Evolutionary conservation across 2,888 invertebrate species (phyloP).

Genomic region (Neuroscelio doddi): DNA sequence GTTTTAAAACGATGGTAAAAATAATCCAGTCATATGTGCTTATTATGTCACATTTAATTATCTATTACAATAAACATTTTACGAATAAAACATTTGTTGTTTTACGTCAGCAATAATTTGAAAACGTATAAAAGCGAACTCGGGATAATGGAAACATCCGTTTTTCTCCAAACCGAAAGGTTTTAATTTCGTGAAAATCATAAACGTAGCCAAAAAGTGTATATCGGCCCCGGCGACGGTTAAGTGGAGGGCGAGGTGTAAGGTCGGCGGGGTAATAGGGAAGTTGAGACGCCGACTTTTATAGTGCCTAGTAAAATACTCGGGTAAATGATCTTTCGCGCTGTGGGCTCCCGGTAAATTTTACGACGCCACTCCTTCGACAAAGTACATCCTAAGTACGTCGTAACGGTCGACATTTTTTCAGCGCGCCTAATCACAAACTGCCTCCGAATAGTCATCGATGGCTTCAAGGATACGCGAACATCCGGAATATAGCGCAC

Average conservation of each 20-base stretch:
- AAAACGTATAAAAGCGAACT: too few species aligned
- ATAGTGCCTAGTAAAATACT: slow-evolving; percentile 56
- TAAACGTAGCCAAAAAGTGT: background rate
- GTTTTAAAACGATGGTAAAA: too few species aligned
- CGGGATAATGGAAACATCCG: too few species aligned
- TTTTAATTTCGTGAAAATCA: background rate
- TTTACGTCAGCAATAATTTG: too few species aligned
- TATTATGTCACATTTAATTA: too few species aligned
- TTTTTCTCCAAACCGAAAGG: background rate
- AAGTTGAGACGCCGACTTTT: slow-evolving; percentile 53
- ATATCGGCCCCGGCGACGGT: too few species aligned
- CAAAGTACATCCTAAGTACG: slow-evolving; percentile 48
- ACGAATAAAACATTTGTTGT: too few species aligned
- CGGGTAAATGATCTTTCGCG: slow-evolving; percentile 50
- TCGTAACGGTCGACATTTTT: slow-evolving; percentile 42
- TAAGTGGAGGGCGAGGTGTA: slow-evolving; percentile 7
- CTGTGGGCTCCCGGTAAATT: slow-evolving; percentile 33
- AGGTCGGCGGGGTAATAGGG: slow-evolving; percentile 51
- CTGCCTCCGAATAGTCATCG: slow-evolving; percentile 29
- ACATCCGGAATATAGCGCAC: slow-evolving; percentile 9
- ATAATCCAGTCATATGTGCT: too few species aligned
- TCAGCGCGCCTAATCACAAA: slow-evolving; percentile 42
- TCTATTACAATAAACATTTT: too few species aligned
- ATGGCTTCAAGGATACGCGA: background rate
- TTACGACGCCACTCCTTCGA: slow-evolving; percentile 51